Evolutionary conservation across 2,888 invertebrate species (phyloP).

Genomic region (Hirtodrosophila alboralis): DNA sequence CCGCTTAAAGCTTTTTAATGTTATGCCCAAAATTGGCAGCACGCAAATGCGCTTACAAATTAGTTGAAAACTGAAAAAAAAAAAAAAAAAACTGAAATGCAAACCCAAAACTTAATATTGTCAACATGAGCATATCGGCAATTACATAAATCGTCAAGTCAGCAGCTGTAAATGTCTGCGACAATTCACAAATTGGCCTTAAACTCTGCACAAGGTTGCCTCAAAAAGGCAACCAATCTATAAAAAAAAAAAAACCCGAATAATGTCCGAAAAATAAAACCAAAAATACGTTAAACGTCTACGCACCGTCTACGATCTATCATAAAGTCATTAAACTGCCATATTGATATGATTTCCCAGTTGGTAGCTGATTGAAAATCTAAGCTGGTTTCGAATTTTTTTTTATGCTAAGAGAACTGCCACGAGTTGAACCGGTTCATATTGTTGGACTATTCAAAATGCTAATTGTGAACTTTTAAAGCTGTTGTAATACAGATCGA

Average conservation of each 20-base stretch:
- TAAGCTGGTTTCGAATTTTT: conserved; percentile 3
- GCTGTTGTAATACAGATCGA: conserved; percentile 11
- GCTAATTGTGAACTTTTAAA: conserved; percentile 8
- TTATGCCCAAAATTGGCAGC: conserved; percentile 4
- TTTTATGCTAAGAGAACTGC: neutral
- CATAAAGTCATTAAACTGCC: conserved; percentile 65
- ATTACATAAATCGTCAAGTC: conserved; percentile 27
- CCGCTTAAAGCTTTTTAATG: conserved; percentile 10
- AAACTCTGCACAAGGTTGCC: conserved; percentile 25
- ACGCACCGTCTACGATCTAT: conserved; percentile 63
- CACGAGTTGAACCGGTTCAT: conserved; percentile 19
- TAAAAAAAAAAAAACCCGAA: neutral
- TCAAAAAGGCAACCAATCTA: neutral
- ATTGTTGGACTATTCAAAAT: conserved; percentile 19
- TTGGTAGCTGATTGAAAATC: conserved; percentile 49
- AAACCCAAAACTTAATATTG: neutral
- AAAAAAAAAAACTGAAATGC: conserved; percentile 2
- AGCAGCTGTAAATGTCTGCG: conserved; percentile 10
- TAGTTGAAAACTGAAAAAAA: neutral
- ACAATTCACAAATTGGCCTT: conserved; percentile 23
- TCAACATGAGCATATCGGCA: conserved; percentile 10
- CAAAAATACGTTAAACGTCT: conserved; percentile 30
- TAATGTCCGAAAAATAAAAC: conserved; percentile 2
- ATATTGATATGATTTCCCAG: conserved; percentile 67
- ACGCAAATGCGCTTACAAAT: conserved; percentile 9